Conservation (phyloP, 2,797 vertebrate species). For the Melanogrammus aeglefinus region DNA sequence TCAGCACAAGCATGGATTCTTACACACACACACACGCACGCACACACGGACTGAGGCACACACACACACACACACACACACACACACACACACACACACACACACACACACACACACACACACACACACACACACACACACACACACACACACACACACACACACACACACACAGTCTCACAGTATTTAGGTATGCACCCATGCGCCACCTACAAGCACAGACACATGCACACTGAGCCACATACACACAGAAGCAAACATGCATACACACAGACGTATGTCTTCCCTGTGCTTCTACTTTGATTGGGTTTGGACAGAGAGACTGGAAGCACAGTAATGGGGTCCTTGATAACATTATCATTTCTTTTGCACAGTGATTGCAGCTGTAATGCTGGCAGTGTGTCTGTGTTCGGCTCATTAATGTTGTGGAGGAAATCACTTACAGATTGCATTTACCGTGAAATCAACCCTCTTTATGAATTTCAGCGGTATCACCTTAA, state of each 20-base stretch:
- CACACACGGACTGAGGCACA: not conserved
- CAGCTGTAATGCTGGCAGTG: conserved; percentile 10
- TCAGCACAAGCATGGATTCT: not conserved
- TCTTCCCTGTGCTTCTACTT: not conserved
- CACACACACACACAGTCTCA: not conserved
- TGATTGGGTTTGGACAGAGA: not conserved
- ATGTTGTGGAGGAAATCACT: not conserved
- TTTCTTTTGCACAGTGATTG: not conserved
- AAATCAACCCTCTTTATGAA: not conserved
- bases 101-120: not conserved
- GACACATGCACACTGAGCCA: not conserved
- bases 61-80: conserved; percentile 1
- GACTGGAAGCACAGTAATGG: not conserved
- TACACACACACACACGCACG: not conserved
- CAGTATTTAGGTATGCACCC: not conserved
- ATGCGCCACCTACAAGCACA: not conserved
- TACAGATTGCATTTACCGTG: not conserved
- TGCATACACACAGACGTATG: not conserved
- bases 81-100: not conserved
- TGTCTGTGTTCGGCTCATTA: not conserved
- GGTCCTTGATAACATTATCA: not conserved
- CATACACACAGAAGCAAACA: not conserved
- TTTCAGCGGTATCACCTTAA: not conserved
- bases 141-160: conserved; percentile 4
- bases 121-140: not conserved